Conservation (phyloP, 2,888 invertebrate species). For the Nomada ferruginata region DNA sequence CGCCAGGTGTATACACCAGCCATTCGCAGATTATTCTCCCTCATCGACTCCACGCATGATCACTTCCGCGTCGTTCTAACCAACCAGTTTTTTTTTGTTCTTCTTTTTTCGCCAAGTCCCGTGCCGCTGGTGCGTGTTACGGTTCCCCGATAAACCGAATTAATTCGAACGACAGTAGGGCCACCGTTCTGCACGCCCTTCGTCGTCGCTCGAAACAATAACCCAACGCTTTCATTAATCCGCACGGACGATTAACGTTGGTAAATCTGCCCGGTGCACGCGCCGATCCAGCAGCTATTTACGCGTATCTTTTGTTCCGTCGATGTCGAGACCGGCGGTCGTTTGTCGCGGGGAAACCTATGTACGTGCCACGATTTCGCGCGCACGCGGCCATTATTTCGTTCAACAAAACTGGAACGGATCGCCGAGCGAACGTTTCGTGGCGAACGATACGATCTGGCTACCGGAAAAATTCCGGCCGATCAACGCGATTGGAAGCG, state of each 20-base stretch:
- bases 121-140: constrained; percentile 20
- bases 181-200: neutral
- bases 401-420: constrained; percentile 41
- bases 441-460: constrained; percentile 31
- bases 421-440: constrained; percentile 32
- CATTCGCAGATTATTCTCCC: constrained; percentile 24
- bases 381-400: constrained; percentile 28
- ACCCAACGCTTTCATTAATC: constrained; percentile 51
- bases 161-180: constrained; percentile 34
- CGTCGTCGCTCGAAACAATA: constrained; percentile 43
- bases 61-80: constrained; percentile 29
- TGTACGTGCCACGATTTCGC: neutral
- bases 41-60: constrained; percentile 25
- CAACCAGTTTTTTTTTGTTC: neutral
- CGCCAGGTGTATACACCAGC: neutral
- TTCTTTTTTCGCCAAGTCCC: constrained; percentile 37
- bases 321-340: constrained; percentile 15
- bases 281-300: constrained; percentile 37
- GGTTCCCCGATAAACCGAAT: constrained; percentile 37
- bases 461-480: constrained; percentile 33
- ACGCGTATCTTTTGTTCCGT: constrained; percentile 51
- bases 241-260: constrained; percentile 49
- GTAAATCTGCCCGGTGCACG: constrained; percentile 45
- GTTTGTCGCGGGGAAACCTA: constrained; percentile 27
- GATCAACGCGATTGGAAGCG: constrained; percentile 24